Evolutionary conservation across 2,113 vertebrate genomes (phyloP), one percentile per base, ranked within the genome.

Genomic region (Bubo scandiacus): DNA sequence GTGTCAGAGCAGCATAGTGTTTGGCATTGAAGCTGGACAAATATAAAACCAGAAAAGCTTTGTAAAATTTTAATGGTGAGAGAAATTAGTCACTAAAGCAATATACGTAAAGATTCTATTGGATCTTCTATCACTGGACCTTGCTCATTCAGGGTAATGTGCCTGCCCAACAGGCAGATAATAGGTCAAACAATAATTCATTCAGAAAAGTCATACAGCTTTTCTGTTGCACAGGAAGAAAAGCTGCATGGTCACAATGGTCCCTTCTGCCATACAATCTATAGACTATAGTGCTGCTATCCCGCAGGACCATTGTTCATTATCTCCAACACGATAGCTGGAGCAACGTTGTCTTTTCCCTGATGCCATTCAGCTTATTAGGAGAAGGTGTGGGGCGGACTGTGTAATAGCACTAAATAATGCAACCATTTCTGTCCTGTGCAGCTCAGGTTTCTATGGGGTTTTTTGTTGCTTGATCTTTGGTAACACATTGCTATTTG

Each of bases 201-300:
- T 92, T 90, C 66, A 54, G 81, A n/a, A 32, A 73, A 77, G 25
- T 40, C 11, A 0, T 70, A 25, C 36, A 57, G 81, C 43, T 73
- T 57, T 91, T 75, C 91, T 95, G 49, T 93, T 93, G 58, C 79
- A 36, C 36, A 66, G 92, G 74, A 88, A 45, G 85, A 90, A 85
- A 92, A 94, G 78, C 90, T 72, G 26, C 32, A 2, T n/a, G 51
- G 51, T 82, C 57, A 82, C 79, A 91, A 32, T 51, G 66, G 34
- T 93, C 58, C 70, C 40, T 90, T 94, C 79, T 94, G 65, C 68
- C 36, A 8, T 62, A 42, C 0, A 0, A 85, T 74, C 81, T 79
- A 9, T 1, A 62, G 71, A 36, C 40, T 13, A 47, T 23, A 81
- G 61, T 80, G 78, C 78, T 88, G 57, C 66, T 68, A 2, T 84